phyloP scores from a whole-genome alignment of 1,140 invertebrate genomes.

The Triops cancriformis region DNA sequence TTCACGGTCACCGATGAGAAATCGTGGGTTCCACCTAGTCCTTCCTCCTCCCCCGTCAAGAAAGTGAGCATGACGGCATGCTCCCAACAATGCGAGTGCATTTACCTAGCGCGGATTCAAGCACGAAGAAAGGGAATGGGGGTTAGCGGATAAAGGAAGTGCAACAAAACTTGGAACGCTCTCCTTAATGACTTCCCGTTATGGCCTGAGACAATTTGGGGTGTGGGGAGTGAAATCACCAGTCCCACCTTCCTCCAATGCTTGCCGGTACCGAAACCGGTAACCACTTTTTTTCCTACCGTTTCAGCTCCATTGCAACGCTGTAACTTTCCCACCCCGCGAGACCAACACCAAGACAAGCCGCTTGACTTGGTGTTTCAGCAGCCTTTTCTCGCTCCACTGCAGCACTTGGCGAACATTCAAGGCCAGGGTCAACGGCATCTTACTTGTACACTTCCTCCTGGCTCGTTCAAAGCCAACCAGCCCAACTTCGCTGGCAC shows the following conservation, averaged over 20 bases:
- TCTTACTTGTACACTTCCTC: neutral
- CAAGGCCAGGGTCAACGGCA: constrained; percentile 11
- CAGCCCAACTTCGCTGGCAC: neutral
- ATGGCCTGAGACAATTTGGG: neutral
- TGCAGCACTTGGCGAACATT: neutral
- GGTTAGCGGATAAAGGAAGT: neutral
- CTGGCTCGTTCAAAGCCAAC: neutral
- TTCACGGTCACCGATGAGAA: neutral
- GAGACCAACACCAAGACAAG: neutral
- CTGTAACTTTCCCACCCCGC: neutral
- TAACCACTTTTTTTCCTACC: neutral
- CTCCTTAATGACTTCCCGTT: neutral
- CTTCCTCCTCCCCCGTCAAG: neutral
- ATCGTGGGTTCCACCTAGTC: neutral
- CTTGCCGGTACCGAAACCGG: neutral
- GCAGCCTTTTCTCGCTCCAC: neutral
- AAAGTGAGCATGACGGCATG: neutral
- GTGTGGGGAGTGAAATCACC: neutral
- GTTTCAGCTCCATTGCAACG: neutral
- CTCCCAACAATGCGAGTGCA: neutral
- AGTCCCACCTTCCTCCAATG: neutral
- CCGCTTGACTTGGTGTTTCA: neutral
- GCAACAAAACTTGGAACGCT: neutral
- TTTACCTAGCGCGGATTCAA: neutral
- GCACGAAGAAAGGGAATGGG: neutral